Percentiles rank a stretch among this genome's conserved stretches.
Conservation (phyloP, 2,888 invertebrate genomes). For the Vanessa cardui region DNA sequence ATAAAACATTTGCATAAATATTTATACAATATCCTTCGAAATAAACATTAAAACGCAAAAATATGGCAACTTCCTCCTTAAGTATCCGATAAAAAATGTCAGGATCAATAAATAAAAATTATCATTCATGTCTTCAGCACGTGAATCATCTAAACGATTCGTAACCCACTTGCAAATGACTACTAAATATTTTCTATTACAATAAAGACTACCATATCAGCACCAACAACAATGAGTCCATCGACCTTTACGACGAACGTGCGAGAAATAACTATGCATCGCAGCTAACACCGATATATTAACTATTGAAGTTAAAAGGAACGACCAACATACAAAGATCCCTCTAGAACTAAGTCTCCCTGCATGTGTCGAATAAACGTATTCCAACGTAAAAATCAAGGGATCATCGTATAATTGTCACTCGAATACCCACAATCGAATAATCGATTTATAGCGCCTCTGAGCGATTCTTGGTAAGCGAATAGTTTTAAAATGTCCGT, state of each 20-base stretch:
- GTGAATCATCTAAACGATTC: slow-evolving; percentile 42
- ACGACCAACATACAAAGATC: slow-evolving; percentile 56
- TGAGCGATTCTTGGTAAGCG: slow-evolving; percentile 62
- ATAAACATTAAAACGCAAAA: slow-evolving; percentile 49
- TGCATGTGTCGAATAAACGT: slow-evolving; percentile 1
- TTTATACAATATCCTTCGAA: slow-evolving; percentile 3
- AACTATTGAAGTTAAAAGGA: slow-evolving; percentile 57
- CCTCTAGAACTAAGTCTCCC: slow-evolving; percentile 35
- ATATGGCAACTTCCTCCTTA: slow-evolving; percentile 49
- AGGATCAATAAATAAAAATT: slow-evolving; percentile 44
- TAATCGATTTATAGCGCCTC: slow-evolving; percentile 63
- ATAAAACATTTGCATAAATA: background rate
- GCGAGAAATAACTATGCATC: slow-evolving; percentile 45
- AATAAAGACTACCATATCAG: slow-evolving; percentile 47
- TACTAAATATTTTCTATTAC: slow-evolving; percentile 46
- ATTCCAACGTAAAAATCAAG: slow-evolving; percentile 45
- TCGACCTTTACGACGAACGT: slow-evolving; percentile 50
- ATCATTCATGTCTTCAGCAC: slow-evolving; percentile 33
- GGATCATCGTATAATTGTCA: slow-evolving; percentile 53
- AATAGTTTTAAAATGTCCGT: slow-evolving; percentile 49
- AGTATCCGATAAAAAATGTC: slow-evolving; percentile 26
- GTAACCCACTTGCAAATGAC: slow-evolving; percentile 47
- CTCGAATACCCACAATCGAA: slow-evolving; percentile 48
- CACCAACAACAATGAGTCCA: slow-evolving; percentile 47
- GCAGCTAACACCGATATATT: slow-evolving; percentile 50